These are phyloP conservation scores for Andrena praecox DNA, from an alignment of 2,888 invertebrate genomes.

Conservation along the genomic window DNA sequence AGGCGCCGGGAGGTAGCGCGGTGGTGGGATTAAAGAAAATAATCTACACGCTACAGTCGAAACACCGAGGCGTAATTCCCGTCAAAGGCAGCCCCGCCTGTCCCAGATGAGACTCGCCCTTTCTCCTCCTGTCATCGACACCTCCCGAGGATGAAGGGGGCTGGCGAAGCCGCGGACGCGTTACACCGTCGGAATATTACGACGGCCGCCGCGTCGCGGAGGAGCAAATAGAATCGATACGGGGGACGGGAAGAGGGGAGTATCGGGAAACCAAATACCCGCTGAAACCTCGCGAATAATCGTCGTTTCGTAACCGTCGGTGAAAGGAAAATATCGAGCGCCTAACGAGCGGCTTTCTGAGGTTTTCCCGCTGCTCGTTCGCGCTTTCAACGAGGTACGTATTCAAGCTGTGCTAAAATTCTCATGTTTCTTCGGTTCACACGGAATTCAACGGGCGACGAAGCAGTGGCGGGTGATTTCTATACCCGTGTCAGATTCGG, in stretches of 20 bases:
- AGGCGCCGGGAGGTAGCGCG: background rate
- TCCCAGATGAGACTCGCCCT: background rate
- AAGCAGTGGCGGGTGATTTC: too few species aligned
- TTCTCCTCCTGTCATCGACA: slow-evolving; percentile 19
- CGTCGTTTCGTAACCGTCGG: slow-evolving; percentile 13
- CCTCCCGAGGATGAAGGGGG: background rate
- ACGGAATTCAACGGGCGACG: too few species aligned
- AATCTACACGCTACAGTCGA: background rate
- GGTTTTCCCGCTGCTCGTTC: background rate
- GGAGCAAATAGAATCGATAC: slow-evolving; percentile 18
- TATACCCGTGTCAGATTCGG: too few species aligned
- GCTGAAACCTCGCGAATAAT: slow-evolving; percentile 26
- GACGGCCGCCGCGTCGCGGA: slow-evolving; percentile 24
- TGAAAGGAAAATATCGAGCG: slow-evolving; percentile 16
- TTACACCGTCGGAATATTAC: slow-evolving; percentile 36
- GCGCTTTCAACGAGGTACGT: too few species aligned
- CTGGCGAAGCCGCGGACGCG: slow-evolving; percentile 20
- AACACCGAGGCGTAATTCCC: slow-evolving; percentile 3
- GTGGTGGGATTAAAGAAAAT: slow-evolving; percentile 25
- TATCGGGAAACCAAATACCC: slow-evolving; percentile 9
- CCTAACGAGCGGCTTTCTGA: slow-evolving; percentile 5
- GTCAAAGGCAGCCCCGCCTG: slow-evolving; percentile 19
- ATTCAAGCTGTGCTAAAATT: too few species aligned
- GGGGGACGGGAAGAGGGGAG: slow-evolving; percentile 12
- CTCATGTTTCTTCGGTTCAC: too few species aligned